Evolutionary conservation across 2,113 vertebrate genomes (phyloP).

Genomic region (Zonotrichia leucophrys): DNA sequence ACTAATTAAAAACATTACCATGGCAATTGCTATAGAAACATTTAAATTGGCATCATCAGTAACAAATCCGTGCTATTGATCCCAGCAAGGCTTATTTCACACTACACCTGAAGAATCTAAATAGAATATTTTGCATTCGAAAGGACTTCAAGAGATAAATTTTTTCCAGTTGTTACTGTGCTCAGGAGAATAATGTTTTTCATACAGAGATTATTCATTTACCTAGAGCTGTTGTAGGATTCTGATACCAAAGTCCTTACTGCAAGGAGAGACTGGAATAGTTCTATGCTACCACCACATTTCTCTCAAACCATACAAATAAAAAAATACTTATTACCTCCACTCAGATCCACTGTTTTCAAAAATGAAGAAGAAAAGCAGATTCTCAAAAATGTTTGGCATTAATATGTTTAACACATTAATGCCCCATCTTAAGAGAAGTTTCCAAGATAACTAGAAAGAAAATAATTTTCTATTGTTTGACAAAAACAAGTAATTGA

Average conservation of each 20-base stretch:
- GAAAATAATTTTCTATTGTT: not conserved
- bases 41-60: slow-evolving; percentile 60
- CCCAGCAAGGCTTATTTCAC: slow-evolving; percentile 31
- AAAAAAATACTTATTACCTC: not conserved
- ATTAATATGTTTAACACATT: not conserved
- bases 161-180: not conserved
- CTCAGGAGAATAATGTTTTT: not conserved
- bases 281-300: not conserved
- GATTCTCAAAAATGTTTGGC: not conserved
- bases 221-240: not conserved
- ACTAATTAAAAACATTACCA: slow-evolving; percentile 70
- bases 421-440: not conserved
- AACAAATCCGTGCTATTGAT: slow-evolving; percentile 58
- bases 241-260: not conserved
- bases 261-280: not conserved
- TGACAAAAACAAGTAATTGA: not conserved
- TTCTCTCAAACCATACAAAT: not conserved
- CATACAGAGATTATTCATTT: not conserved
- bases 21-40: slow-evolving; percentile 70
- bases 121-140: slow-evolving; percentile 22
- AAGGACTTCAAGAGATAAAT: not conserved
- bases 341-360: not conserved
- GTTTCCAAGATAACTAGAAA: not conserved
- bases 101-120: slow-evolving; percentile 40
- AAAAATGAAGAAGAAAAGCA: not conserved